Base-by-base conservation (phyloP, 2,113 vertebrate species). In the Lates calcarifer region DNA sequence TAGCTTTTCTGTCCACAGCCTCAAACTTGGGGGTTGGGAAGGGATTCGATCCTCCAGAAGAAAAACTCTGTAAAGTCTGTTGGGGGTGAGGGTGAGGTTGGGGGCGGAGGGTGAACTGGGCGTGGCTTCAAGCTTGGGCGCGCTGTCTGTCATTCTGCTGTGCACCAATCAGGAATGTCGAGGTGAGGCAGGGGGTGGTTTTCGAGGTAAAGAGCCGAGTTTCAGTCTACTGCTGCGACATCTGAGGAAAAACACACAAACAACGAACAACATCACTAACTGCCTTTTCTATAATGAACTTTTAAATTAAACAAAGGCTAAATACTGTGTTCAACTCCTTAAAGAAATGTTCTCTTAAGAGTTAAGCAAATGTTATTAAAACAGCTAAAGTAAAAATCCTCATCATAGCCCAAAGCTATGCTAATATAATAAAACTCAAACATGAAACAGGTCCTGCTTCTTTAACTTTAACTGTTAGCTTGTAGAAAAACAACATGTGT, bases 81-180 rank as follows among this genome's bases (percentile, higher is more conserved):
- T 35, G 29, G 22, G 55, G 68, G 82, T 43, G 74, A 28, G 74
- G 41, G 22, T 14, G 20, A 28, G 18, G 33, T 11, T 26, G 26
- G 22, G 55, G 74, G 78, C 43, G 74, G 39, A 70, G 41, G 22
- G 8, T 51, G 67, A 76, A 87, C 55, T 81, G 86, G 93, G 90
- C 61, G 92, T 93, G 94, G 92, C 89, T 92, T 94, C 91, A 92
- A 93, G 93, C 88, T 88, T 70, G 87, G 83, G 82, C 67, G 64
- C 82, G 82, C 85, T 78, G 76, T 91, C 92, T 37, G 49, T 94
- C 88, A 56, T 90, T 83, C 90, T 92, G 91, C 90, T 91, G 92
- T 91, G 92, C 91, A 85, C 92, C 94, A 92, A 94, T 95, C 93
- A 93, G 95, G 95, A 96, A 95, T 95, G 95, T 95, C 57, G 76